Percentiles rank a stretch among this genome's conserved stretches.
phyloP scores from a whole-genome alignment of 2,888 invertebrate genomes.

The Miltochrista miniata region DNA sequence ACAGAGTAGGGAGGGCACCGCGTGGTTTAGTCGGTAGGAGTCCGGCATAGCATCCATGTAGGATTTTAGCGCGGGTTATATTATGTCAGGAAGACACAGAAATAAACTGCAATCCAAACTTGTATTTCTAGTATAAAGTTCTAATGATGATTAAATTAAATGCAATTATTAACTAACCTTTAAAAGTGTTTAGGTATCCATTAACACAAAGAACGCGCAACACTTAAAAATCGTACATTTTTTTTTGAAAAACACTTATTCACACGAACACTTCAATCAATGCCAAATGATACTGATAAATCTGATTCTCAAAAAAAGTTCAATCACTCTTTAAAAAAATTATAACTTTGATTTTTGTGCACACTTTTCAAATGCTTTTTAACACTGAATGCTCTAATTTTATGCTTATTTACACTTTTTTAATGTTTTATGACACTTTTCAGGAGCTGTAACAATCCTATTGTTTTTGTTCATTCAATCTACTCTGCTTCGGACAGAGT shows the following conservation, averaged over 20 bases:
- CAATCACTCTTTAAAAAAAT: neutral
- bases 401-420: neutral
- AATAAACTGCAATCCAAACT: no score
- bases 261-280: conserved; percentile 1
- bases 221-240: neutral
- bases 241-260: neutral
- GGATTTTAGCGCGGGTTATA: no score
- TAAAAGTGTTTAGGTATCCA: neutral
- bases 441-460: no score
- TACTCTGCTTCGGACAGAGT: conserved; percentile 23
- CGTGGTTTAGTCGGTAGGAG: no score
- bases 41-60: no score
- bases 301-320: neutral
- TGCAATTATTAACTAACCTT: neutral
- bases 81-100: no score
- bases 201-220: neutral
- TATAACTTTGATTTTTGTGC: neutral
- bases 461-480: neutral
- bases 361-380: neutral
- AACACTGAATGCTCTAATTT: neutral
- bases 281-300: no score
- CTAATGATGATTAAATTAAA: no score
- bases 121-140: no score
- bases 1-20: no score
- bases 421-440: neutral